A percentile compares a stretch with the other conserved stretches of the same genome.
phyloP scores from a whole-genome alignment of 2,113 vertebrate species.

The Sarotherodon lohbergeri region DNA sequence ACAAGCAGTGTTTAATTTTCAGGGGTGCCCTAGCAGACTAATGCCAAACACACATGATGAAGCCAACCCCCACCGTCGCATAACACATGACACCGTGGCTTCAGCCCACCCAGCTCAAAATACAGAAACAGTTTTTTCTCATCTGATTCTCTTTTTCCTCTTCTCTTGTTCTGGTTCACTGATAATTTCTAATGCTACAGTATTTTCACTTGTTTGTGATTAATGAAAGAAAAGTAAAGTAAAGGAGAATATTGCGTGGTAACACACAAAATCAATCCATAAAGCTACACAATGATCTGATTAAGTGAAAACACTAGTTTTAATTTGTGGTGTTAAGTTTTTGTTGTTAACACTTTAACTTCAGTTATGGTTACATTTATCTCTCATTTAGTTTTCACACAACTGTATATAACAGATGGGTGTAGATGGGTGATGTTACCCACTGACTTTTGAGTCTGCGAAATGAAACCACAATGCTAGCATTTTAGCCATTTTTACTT shows the following conservation, averaged over 20 bases:
- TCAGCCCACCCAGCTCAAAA: not conserved
- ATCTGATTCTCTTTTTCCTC: not conserved
- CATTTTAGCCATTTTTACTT: not conserved
- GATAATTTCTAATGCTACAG: not conserved
- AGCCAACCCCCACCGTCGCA: slow-evolving; percentile 12
- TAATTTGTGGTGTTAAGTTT: not conserved
- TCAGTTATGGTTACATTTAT: not conserved
- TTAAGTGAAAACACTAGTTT: not conserved
- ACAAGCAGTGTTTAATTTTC: slow-evolving; percentile 46
- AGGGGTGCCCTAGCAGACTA: slow-evolving; percentile 23
- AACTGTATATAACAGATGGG: not conserved
- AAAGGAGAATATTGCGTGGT: not conserved
- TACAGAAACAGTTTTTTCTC: not conserved
- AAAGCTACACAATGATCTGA: not conserved
- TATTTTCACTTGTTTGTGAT: not conserved
- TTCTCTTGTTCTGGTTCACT: not conserved
- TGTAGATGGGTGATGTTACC: not conserved
- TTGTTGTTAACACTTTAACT: not conserved
- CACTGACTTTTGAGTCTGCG: not conserved
- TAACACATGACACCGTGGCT: slow-evolving; percentile 10
- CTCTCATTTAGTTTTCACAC: not conserved
- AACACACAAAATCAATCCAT: not conserved
- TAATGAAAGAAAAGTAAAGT: not conserved
- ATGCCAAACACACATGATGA: slow-evolving; percentile 32
- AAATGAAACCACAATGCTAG: not conserved